Evolutionary conservation across 2,888 invertebrate species (phyloP), one percentile per base, ranked within the genome.

Genomic region (Stenotaenia linearis): DNA sequence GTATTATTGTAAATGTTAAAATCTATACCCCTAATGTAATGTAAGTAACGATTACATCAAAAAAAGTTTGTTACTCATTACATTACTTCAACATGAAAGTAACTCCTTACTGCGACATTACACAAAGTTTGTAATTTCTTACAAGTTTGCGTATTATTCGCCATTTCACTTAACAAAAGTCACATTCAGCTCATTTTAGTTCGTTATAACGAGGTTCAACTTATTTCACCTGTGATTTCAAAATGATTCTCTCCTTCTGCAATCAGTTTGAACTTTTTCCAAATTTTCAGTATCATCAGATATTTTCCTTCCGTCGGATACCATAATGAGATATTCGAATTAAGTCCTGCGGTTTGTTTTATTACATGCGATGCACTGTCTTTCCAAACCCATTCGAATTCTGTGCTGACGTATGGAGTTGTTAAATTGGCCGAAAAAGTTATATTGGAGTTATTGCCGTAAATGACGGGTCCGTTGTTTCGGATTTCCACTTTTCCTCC

Each of bases 391-490:
- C 56, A 56, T 56, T 5, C n/a, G n/a, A 6, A 37, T 1, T 37
- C 37, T 15, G n/a, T n/a, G n/a, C 15, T 37, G 1, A 6, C 37
- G 15, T 37, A 1, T 37, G 37, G 9, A 15, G 3, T 37, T 12
- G 5, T 37, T 3, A 37, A 37, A 15, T 37, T 75, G 30, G 75
- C 75, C 7, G 25, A 15, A 28, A 75, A 75, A 15, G 75, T 75
- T 6, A 75, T 75, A 32, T 75, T 75, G 15, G 75, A 75, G 15
- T n/a, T n/a, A n/a, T n/a, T n/a, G n/a, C 75, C 75, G 10, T 7
- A 75, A 9, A 75, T 32, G n/a, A 75, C 75, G 28, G 75, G 75
- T 18, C 75, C 75, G 30, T 75, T 28, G 30, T 75, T 75, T 75
- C 12, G 15, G 9, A 37, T 37, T 37, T 37, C 37, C 9, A 37